Percentiles rank a stretch among this genome's conserved stretches.
phyloP scores from a whole-genome alignment of 2,888 invertebrate species.

The Tanytarsus gracilentus region DNA sequence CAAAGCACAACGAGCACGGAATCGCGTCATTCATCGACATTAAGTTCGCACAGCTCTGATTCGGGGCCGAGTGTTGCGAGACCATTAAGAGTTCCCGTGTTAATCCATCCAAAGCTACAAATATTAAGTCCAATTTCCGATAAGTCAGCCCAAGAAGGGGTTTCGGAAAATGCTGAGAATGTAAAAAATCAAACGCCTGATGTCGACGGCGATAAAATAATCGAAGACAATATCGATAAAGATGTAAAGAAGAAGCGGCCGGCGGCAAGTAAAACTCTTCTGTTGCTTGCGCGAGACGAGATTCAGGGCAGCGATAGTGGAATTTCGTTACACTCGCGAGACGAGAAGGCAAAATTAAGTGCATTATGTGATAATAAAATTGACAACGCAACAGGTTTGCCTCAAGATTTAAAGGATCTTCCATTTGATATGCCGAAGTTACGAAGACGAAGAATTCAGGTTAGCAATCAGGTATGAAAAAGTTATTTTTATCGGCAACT shows the following conservation, averaged over 20 bases:
- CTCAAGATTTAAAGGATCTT: conserved; percentile 64
- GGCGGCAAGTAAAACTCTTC: conserved; percentile 45
- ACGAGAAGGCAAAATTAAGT: conserved; percentile 44
- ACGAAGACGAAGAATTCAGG: conserved; percentile 55
- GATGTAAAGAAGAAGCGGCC: conserved; percentile 31
- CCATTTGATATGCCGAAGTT: conserved; percentile 88
- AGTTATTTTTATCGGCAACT: neutral
- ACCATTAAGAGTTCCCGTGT: conserved; percentile 57
- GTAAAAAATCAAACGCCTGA: conserved; percentile 72
- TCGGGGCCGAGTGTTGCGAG: conserved; percentile 51
- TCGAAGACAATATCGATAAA: conserved; percentile 17
- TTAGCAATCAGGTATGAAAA: conserved; percentile 47
- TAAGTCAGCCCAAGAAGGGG: conserved; percentile 80
- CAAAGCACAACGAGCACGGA: conserved; percentile 78
- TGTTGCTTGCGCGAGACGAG: conserved; percentile 59
- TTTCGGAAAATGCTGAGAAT: conserved; percentile 70
- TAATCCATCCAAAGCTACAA: conserved; percentile 69
- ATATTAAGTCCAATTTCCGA: conserved; percentile 84
- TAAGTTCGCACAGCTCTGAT: conserved; percentile 80
- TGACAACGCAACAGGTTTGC: conserved; percentile 47
- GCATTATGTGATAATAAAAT: conserved; percentile 33
- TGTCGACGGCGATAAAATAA: conserved; percentile 43
- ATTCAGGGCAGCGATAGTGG: conserved; percentile 82
- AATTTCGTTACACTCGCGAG: conserved; percentile 75
- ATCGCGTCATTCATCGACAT: conserved; percentile 70